Base-by-base conservation (phyloP, 1,140 invertebrate genomes). In the Lepidurus arcticus region DNA sequence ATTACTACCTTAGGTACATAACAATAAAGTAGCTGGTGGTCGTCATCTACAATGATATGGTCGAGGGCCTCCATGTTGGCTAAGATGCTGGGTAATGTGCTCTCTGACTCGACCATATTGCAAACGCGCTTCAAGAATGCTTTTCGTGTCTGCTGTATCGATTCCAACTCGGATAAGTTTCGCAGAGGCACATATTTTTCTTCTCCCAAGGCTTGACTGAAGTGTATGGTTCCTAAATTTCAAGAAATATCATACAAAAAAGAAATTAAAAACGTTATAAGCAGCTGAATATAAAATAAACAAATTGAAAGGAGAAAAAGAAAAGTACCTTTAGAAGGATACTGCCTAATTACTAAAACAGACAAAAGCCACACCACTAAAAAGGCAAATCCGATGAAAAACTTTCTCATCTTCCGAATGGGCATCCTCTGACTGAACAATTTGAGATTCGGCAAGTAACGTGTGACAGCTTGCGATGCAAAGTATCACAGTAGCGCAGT, bases 11-110 rank as follows among this genome's bases (percentile, higher is more conserved):
- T 97, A 77, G 95, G 94, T 75, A 97, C 94, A 85, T 96, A 96
- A 84, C 95, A 97, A 83, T 96, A 97, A 0, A 97, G 86, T 4
- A 96, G 85, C 82, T 92, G 91, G 82, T 94, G 91, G 75, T 90
- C 88, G 81, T 92, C 91, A 83, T 95, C 92, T 21, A 95, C 90
- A 78, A 95, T 86, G 84, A 95, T 89, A 84, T 94, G 92, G 81
- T 90, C 88, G 81, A 92, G 88, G 7, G 73, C 42, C 16, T 26
- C 73, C 44, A 42, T 78, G 43, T 77, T 65, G 53, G 53, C 53
- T 21, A 65, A 13, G 13, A 65, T 65, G 53, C 53, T 65, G 6
- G 53, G 53, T 65, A 65, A 65, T n/a, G 53, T 21, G 16, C 16
- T 65, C 21, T 65, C 53, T 13, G 53, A 65, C 21, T 65, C 16